Conservation (phyloP, 2,888 invertebrate species). For the Tanypteryx hageni region DNA sequence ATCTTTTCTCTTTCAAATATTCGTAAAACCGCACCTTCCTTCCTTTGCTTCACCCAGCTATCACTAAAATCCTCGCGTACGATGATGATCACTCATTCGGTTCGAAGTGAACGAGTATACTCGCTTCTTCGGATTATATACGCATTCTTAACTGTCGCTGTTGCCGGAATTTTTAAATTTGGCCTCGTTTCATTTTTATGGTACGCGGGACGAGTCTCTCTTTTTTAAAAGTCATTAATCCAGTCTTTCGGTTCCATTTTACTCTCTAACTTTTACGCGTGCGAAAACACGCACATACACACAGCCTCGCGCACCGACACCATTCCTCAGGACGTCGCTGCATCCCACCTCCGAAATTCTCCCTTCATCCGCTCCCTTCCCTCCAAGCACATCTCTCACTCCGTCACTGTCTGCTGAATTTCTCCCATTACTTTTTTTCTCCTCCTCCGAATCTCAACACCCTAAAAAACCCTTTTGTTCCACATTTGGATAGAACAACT, state of each 20-base stretch:
- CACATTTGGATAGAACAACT: background rate
- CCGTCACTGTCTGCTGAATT: conserved; percentile 1
- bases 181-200: no score
- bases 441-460: background rate
- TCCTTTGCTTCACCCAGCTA: no score
- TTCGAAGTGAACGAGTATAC: no score
- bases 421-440: background rate
- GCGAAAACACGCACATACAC: background rate
- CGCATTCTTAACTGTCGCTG: no score
- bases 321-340: background rate
- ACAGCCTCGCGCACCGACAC: background rate
- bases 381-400: background rate
- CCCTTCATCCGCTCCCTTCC: background rate
- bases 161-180: no score
- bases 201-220: no score
- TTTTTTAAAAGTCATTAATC: background rate
- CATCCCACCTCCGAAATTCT: background rate
- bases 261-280: background rate
- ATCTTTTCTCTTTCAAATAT: no score
- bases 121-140: no score
- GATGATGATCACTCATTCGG: no score
- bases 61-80: no score
- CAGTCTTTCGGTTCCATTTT: background rate
- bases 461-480: conserved; percentile 7
- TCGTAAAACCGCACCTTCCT: no score